Percentiles rank a stretch among this genome's conserved stretches.
phyloP scores from a whole-genome alignment of 2,797 vertebrate genomes.

The Sebastes trivittatus region DNA sequence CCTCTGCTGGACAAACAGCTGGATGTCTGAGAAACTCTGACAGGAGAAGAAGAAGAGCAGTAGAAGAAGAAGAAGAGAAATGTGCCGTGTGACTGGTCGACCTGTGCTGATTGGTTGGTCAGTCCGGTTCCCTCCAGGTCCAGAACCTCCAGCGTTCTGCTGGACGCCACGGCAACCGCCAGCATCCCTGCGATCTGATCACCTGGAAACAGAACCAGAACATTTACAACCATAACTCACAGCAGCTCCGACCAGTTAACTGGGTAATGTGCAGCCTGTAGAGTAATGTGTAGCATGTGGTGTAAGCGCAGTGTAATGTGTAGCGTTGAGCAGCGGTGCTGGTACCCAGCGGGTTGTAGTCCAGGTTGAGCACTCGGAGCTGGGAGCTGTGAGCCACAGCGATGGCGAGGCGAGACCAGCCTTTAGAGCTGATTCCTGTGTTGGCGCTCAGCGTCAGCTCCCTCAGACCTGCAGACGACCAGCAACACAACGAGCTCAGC shows the following conservation, averaged over 20 bases:
- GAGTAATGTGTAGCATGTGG: background rate
- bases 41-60: background rate
- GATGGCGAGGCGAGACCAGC: constrained; percentile 92
- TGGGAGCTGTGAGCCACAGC: constrained; percentile 97
- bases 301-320: background rate
- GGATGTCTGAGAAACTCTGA: too few species aligned
- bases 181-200: constrained; percentile 93
- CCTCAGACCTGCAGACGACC: constrained; percentile 85
- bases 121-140: constrained; percentile 96
- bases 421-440: constrained; percentile 90
- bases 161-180: constrained; percentile 93
- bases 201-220: constrained; percentile 75
- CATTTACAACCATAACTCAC: background rate
- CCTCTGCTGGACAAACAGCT: too few species aligned
- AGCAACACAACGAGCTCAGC: background rate
- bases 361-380: constrained; percentile 93
- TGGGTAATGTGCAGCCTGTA: background rate
- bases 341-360: constrained; percentile 94
- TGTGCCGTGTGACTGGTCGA: background rate
- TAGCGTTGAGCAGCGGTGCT: too few species aligned
- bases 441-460: constrained; percentile 96
- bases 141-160: constrained; percentile 93
- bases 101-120: constrained; percentile 87
- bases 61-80: background rate
- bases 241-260: background rate